A percentile compares a stretch with the other conserved stretches of the same genome.
phyloP scores from a whole-genome alignment of 2,888 invertebrate genomes.

The Cactoblastis cactorum region DNA sequence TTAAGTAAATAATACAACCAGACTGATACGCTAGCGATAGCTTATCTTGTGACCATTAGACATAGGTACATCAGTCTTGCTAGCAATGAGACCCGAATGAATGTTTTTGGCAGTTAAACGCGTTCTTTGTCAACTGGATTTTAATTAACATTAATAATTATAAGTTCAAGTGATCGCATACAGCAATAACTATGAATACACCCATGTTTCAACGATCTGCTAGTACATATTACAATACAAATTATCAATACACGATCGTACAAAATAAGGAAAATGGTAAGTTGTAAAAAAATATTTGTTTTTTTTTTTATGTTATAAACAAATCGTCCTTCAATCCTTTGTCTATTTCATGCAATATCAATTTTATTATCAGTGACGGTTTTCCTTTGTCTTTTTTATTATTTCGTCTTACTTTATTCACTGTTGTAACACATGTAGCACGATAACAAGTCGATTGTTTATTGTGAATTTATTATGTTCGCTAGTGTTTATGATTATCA shows the following conservation, averaged over 20 bases:
- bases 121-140: neutral
- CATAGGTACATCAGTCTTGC: constrained; percentile 9
- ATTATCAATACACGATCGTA: constrained; percentile 58
- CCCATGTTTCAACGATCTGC: constrained; percentile 37
- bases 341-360: too few relatives aligned
- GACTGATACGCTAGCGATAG: constrained; percentile 29
- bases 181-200: constrained; percentile 42
- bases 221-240: constrained; percentile 58
- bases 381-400: too few relatives aligned
- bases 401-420: too few relatives aligned
- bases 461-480: too few relatives aligned
- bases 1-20: constrained; percentile 15
- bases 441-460: too few relatives aligned
- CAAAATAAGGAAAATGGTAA: constrained; percentile 59
- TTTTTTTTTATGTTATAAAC: neutral
- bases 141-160: too few relatives aligned
- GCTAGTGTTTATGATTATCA: too few relatives aligned
- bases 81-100: neutral
- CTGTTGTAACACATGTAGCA: too few relatives aligned
- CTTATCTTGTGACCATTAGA: constrained; percentile 28
- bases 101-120: neutral
- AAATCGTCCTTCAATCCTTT: too few relatives aligned
- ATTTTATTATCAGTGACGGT: too few relatives aligned
- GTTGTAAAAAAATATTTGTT: constrained; percentile 22
- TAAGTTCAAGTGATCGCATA: too few relatives aligned